Evolutionary conservation across 1,140 invertebrate genomes (phyloP).

Genomic region (Hesperophylax magnus): DNA sequence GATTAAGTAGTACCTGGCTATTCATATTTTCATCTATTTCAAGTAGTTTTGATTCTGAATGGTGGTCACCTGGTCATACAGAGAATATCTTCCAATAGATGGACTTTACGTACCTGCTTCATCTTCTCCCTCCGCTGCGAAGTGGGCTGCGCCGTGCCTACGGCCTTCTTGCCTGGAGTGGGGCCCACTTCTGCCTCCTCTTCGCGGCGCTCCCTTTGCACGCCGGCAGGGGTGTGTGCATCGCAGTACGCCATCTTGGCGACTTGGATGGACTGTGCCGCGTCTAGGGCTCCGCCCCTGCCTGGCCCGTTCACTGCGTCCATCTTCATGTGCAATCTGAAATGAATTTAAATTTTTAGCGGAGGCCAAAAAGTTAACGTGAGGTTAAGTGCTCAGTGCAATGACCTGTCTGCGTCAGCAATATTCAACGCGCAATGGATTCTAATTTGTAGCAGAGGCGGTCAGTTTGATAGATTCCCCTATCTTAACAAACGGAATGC

Average conservation of each 20-base stretch:
- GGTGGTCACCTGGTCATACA: too few species aligned
- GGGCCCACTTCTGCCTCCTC: constrained; percentile 52
- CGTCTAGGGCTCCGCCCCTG: constrained; percentile 68
- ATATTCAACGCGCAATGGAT: too few species aligned
- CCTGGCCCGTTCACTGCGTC: constrained; percentile 86
- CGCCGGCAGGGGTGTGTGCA: constrained; percentile 90
- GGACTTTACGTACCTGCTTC: constrained; percentile 63
- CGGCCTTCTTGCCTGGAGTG: not conserved
- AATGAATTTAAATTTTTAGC: not conserved
- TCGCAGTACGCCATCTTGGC: constrained; percentile 98
- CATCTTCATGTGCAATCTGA: constrained; percentile 91
- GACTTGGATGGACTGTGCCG: constrained; percentile 83
- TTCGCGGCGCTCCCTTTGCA: constrained; percentile 61
- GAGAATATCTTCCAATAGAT: too few species aligned
- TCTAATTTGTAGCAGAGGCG: too few species aligned
- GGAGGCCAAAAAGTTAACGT: not conserved
- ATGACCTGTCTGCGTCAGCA: too few species aligned
- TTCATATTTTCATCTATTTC: too few species aligned
- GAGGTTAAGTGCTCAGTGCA: too few species aligned
- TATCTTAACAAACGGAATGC: too few species aligned
- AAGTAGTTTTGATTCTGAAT: too few species aligned
- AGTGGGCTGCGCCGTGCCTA: constrained; percentile 51
- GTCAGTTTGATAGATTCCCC: too few species aligned
- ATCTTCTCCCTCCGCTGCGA: constrained; percentile 69
- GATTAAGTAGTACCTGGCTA: too few species aligned